Conservation (phyloP, 2,888 invertebrate species). For the Lysandra coridon region DNA sequence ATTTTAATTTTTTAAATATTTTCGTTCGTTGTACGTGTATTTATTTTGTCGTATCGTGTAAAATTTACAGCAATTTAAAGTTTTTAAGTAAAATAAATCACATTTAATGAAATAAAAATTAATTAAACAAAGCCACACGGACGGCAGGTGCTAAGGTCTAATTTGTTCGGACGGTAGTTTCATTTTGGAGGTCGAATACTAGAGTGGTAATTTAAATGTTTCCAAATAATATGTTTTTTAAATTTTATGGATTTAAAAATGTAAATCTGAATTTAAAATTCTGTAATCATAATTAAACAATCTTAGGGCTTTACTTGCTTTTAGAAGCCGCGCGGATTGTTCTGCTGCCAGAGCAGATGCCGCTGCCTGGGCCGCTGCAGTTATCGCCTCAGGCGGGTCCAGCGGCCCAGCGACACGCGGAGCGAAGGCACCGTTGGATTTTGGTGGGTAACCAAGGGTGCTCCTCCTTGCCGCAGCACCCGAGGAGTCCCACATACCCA, state of each 20-base stretch:
- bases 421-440: no score
- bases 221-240: conserved; percentile 2
- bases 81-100: conserved; percentile 11
- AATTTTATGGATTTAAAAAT: not conserved
- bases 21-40: not conserved
- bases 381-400: no score
- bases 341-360: no score
- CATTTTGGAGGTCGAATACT: not conserved
- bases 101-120: conserved; percentile 2
- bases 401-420: no score
- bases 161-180: conserved; percentile 11
- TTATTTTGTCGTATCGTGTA: not conserved
- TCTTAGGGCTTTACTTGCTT: not conserved
- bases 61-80: not conserved
- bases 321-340: no score
- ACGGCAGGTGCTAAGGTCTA: not conserved
- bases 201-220: conserved; percentile 8
- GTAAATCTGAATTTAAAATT: not conserved
- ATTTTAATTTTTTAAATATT: not conserved
- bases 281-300: not conserved
- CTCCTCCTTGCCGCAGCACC: no score
- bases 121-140: conserved; percentile 10
- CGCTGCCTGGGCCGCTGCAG: no score
- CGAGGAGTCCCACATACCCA: no score
- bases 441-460: no score